Evolutionary conservation across 2,113 vertebrate species (phyloP).

Genomic region (Girardinichthys multiradiatus): DNA sequence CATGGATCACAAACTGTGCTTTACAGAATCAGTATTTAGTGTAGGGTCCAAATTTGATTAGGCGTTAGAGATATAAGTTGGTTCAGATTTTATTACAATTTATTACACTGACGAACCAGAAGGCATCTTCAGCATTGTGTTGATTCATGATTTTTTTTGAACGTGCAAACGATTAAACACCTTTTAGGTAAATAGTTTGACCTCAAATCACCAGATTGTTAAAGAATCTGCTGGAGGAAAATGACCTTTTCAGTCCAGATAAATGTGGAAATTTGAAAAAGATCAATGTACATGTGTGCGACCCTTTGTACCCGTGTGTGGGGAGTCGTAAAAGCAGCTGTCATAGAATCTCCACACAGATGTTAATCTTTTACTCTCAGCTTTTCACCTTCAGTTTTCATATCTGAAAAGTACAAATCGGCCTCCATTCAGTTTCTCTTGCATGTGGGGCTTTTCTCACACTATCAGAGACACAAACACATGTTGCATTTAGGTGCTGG

Average conservation of each 20-base stretch:
- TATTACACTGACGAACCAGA: too few species aligned
- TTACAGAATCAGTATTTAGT: neutral
- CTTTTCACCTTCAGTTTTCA: neutral
- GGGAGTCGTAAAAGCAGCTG: neutral
- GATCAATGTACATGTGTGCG: neutral
- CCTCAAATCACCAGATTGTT: too few species aligned
- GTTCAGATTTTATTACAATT: too few species aligned
- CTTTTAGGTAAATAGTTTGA: neutral
- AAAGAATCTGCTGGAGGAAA: too few species aligned
- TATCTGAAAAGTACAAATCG: neutral
- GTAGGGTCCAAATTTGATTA: too few species aligned
- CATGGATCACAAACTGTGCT: too few species aligned
- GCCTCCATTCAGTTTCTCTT: neutral
- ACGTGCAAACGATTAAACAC: too few species aligned
- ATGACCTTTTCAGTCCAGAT: too few species aligned
- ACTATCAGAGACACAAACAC: neutral
- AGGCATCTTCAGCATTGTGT: too few species aligned
- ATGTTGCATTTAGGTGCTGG: neutral
- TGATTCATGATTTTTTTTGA: too few species aligned
- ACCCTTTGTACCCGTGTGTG: neutral
- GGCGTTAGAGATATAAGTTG: too few species aligned
- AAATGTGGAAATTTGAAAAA: neutral
- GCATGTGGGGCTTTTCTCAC: neutral
- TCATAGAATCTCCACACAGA: neutral
- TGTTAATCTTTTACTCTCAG: too few species aligned